Evolutionary conservation across 2,888 invertebrate genomes (phyloP).

Genomic region (Drosophila prostipennis): DNA sequence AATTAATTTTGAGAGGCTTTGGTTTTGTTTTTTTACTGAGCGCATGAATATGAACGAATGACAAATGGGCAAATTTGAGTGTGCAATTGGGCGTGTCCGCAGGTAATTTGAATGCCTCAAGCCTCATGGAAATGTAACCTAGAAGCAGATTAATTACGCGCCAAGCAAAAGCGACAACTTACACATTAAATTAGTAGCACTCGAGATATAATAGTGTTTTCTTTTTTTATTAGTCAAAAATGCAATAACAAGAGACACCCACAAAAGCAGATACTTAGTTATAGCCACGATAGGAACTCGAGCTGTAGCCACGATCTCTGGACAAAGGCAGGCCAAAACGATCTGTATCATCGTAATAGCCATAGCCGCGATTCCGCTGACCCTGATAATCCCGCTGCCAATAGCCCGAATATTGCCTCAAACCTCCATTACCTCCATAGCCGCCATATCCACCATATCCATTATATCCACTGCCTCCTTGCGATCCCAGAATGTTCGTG

Average conservation of each 20-base stretch:
- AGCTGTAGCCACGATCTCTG: constrained; percentile 42
- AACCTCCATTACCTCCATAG: constrained; percentile 87
- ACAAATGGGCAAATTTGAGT: constrained; percentile 62
- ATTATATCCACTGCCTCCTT: constrained; percentile 14
- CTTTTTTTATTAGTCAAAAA: constrained; percentile 32
- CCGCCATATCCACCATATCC: constrained; percentile 86
- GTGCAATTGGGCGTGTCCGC: constrained; percentile 70
- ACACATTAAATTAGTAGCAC: constrained; percentile 49
- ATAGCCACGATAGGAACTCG: constrained; percentile 69
- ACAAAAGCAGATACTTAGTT: constrained; percentile 58
- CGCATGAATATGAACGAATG: constrained; percentile 42
- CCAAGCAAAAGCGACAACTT: constrained; percentile 35
- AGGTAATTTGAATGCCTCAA: constrained; percentile 31
- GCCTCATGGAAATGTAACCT: constrained; percentile 22
- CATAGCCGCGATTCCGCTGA: constrained; percentile 86
- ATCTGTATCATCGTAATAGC: constrained; percentile 85
- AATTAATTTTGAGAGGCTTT: constrained; percentile 6
- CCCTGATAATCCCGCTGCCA: constrained; percentile 86
- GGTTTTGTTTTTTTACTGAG: neutral
- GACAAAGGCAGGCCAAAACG: constrained; percentile 75
- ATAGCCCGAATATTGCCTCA: constrained; percentile 86
- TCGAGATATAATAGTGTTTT: constrained; percentile 15
- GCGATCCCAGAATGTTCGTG: constrained; percentile 80
- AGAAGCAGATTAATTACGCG: constrained; percentile 46
- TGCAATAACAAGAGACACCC: constrained; percentile 29